Evolutionary conservation across 2,797 vertebrate genomes (phyloP), one percentile per base, ranked within the genome.

Genomic region (Pipistrellus pygmaeus): DNA sequence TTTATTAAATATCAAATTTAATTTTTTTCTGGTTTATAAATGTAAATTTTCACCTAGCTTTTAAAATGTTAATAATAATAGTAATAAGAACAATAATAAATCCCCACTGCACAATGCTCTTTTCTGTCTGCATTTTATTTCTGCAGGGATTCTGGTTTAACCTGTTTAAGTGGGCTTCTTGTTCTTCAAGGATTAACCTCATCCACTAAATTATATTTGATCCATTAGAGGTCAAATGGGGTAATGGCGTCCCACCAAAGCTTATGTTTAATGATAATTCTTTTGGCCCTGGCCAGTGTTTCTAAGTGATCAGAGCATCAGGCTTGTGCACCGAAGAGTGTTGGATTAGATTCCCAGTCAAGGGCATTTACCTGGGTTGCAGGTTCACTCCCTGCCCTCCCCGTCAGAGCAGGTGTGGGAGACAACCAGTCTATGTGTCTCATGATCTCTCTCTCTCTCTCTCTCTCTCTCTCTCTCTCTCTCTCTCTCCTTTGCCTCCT

Each of bases 1-100:
- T 32, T 93, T n/a, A 72, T 48, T 55, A 85, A 83, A 75, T 12
- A 73, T 3, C 35, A 1, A 77, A 6, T 30, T 92, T 3, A 85
- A 35, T 75, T 96, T 93, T 94, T 60, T 44, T 87, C 57, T 77
- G 27, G 7, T 78, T 94, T 38, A 35, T 44, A 51, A 90, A 51
- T 14, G 60, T 7, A 68, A 41, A 68, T 15, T 85, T 89, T 84
- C 66, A 82, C 14, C 10, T 10, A 66, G 4, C 46, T 71, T 46
- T 38, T 73, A 21, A 73, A 90, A 87, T 6, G 27, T 55, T 53
- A 83, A 53, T n/a, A 38, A 57, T 60, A 85, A 53, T 32, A 84
- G 25, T 38, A n/a, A 41, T 41, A 53, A 68, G n/a, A 66, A 85
- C 21, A 81, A 13, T 72, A 92, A 55, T 62, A 87, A 85, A 71